Evolutionary conservation across 92 coral and sea anemone species (phyloP), one percentile per base, ranked within the genome.

Genomic region (Zoanthus solanderi): DNA sequence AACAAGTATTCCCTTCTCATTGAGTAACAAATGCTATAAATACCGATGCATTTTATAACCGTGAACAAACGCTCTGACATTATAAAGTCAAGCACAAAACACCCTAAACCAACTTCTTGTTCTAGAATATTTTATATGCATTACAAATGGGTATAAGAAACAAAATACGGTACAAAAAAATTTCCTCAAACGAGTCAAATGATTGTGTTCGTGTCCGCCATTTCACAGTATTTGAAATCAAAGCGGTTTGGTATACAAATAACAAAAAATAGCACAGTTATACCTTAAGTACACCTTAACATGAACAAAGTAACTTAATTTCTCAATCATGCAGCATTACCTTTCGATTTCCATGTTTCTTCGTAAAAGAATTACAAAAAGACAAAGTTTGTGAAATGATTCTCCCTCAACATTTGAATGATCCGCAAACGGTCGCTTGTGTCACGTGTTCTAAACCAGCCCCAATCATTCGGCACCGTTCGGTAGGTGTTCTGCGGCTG

Each of bases 401-500:
- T 2, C 45, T 34, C 12, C 66, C 69, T 68, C 18, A 14, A 4
- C 77, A 71, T 92, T 94, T 92, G 95, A 94, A 94, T 88, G 63
- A 71, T 93, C 95, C 95, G 95, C 98, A 94, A 93, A 94, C 94
- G 93, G 95, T 91, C 93, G 28, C 74, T 16, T 3, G 30, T 74
- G 83, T 54, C 98, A 94, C 95, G 92, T 94, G 98, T 87, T 72
- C 11, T 4, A 28, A 0, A 45, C 12, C 10, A 52, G 14, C 73
- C 0, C 9, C 77, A 73, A 56, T 56, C 77, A 90, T 90, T 90
- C 53, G 84, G 34, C 74, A 45, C 69, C 77, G 87, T 90, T 90
- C 53, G 72, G 34, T 68, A 32, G 48, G 56, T 50, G 9, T 50
- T 50, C 56, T 7, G 10, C 12, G 12, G 56, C 9, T 50, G 56